phyloP scores from a whole-genome alignment of 2,888 invertebrate species.

The Agriopis leucophaearia region DNA sequence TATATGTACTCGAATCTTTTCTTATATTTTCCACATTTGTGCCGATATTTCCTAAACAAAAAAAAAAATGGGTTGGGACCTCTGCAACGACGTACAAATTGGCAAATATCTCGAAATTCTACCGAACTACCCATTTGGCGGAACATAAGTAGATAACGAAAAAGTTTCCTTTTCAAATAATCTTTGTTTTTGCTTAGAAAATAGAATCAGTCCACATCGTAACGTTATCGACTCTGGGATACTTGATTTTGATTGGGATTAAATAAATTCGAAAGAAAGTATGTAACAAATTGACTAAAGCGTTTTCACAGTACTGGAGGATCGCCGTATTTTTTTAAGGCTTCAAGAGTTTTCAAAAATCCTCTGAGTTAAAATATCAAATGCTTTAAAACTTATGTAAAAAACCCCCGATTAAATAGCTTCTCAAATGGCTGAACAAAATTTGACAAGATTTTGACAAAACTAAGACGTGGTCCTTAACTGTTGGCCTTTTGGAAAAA shows the following conservation, averaged over 20 bases:
- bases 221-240: slow-evolving; percentile 1
- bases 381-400: too few species aligned
- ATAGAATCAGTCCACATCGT: slow-evolving; percentile 2
- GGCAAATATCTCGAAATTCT: slow-evolving; percentile 18
- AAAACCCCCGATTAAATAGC: too few species aligned
- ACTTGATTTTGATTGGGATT: background rate
- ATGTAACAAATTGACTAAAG: background rate
- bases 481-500: too few species aligned
- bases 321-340: background rate
- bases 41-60: slow-evolving; percentile 10
- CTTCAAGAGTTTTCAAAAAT: background rate
- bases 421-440: too few species aligned
- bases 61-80: slow-evolving; percentile 9
- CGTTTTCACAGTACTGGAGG: background rate
- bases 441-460: too few species aligned
- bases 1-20: background rate
- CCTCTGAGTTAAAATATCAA: background rate
- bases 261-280: background rate
- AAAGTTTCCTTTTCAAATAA: slow-evolving; percentile 5
- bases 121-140: background rate
- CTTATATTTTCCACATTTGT: background rate
- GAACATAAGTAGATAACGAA: slow-evolving; percentile 3
- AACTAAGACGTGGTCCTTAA: too few species aligned
- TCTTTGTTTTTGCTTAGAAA: slow-evolving; percentile 8
- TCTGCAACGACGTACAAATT: slow-evolving; percentile 6